These are phyloP conservation scores for Hyaena hyaena DNA, from an alignment of 2,113 vertebrate species.

Conservation along the genomic window DNA sequence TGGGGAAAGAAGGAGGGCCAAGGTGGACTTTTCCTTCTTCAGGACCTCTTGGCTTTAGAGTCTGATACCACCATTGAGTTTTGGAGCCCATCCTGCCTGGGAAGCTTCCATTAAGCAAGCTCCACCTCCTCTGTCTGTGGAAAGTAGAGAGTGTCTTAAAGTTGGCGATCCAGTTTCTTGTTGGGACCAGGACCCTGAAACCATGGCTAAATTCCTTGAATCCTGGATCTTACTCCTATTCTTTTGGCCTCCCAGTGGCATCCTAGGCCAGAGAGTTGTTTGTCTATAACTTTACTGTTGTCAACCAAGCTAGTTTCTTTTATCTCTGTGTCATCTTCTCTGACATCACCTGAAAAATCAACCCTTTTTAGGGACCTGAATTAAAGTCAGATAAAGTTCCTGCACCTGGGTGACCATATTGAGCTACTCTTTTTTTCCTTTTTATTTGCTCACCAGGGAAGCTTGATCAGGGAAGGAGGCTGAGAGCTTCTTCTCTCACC, in stretches of 20 bases:
- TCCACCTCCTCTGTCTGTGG: background rate
- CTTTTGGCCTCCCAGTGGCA: background rate
- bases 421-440: background rate
- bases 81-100: background rate
- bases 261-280: background rate
- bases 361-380: background rate
- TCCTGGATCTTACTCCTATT: background rate
- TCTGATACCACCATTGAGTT: background rate
- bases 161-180: background rate
- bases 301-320: background rate
- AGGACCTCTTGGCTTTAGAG: background rate
- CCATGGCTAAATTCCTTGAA: background rate
- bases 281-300: background rate
- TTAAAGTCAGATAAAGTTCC: background rate
- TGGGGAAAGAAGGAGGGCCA: accelerated
- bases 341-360: background rate
- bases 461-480: background rate
- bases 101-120: background rate
- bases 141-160: background rate
- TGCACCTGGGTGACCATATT: background rate
- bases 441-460: background rate
- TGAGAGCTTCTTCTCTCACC: background rate
- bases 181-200: background rate
- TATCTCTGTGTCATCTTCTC: background rate
- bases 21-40: background rate